Percentiles rank a stretch among this genome's conserved stretches.
phyloP scores from a whole-genome alignment of 1,140 invertebrate genomes.

The Pararge aegeria region DNA sequence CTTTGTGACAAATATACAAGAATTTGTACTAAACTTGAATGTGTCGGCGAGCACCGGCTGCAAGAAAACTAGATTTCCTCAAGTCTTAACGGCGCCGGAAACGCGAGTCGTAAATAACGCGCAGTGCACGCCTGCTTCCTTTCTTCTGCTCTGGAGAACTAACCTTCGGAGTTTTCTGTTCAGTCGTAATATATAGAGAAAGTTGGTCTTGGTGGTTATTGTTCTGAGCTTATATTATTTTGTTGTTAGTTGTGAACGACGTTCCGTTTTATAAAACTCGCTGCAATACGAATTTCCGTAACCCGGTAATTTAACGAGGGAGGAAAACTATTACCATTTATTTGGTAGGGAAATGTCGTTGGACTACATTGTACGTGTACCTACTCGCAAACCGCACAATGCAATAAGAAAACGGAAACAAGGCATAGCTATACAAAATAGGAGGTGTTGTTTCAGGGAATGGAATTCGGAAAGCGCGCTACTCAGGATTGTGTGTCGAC shows the following conservation, averaged over 20 bases:
- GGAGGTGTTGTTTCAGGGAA: conserved; percentile 39
- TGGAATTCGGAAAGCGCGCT: conserved; percentile 53
- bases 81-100: conserved; percentile 58
- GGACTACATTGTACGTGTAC: not conserved
- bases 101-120: conserved; percentile 72
- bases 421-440: conserved; percentile 29
- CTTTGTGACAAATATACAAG: not conserved
- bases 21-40: conserved; percentile 9
- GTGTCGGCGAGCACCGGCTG: conserved; percentile 25
- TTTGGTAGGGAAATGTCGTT: not conserved
- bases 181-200: conserved; percentile 40
- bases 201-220: conserved; percentile 32
- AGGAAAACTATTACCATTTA: conserved; percentile 5
- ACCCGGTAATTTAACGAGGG: not conserved
- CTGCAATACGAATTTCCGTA: conserved; percentile 4
- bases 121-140: conserved; percentile 59
- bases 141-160: conserved; percentile 49
- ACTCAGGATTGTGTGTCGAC: conserved; percentile 43
- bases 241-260: conserved; percentile 6
- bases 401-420: conserved; percentile 22
- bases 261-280: conserved; percentile 8
- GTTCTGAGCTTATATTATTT: conserved; percentile 17
- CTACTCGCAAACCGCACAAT: conserved; percentile 2
- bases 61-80: conserved; percentile 37
- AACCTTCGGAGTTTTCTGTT: conserved; percentile 48